Evolutionary conservation across 2,113 vertebrate species (phyloP).

Genomic region (Loxodonta africana): DNA sequence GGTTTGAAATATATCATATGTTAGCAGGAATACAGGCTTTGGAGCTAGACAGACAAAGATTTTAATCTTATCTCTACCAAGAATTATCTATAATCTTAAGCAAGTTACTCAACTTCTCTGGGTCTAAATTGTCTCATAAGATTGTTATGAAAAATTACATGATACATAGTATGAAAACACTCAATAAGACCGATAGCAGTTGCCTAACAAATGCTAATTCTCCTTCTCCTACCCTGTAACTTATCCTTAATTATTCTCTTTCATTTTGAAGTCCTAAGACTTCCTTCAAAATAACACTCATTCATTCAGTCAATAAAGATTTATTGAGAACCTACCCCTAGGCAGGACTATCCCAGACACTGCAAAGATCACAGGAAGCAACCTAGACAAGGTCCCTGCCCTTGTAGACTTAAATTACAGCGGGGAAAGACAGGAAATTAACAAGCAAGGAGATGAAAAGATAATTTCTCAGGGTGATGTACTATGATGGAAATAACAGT

Average conservation of each 20-base stretch:
- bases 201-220: background rate
- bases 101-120: background rate
- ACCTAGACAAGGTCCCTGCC: background rate
- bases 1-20: background rate
- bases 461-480: background rate
- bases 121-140: background rate
- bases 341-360: background rate
- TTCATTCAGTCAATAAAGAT: background rate
- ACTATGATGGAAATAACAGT: background rate
- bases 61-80: background rate
- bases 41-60: background rate
- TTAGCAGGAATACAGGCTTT: background rate
- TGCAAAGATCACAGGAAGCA: background rate
- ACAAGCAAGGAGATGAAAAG: background rate
- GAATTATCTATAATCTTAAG: background rate
- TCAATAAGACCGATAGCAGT: background rate
- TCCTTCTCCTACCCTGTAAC: background rate
- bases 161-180: background rate
- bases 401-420: background rate
- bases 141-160: constrained; percentile 24
- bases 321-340: background rate
- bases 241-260: background rate
- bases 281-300: background rate
- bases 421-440: background rate
- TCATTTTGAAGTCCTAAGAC: background rate